Evolutionary conservation across 2,113 vertebrate genomes (phyloP).

Genomic region (Ptyas mucosa): DNA sequence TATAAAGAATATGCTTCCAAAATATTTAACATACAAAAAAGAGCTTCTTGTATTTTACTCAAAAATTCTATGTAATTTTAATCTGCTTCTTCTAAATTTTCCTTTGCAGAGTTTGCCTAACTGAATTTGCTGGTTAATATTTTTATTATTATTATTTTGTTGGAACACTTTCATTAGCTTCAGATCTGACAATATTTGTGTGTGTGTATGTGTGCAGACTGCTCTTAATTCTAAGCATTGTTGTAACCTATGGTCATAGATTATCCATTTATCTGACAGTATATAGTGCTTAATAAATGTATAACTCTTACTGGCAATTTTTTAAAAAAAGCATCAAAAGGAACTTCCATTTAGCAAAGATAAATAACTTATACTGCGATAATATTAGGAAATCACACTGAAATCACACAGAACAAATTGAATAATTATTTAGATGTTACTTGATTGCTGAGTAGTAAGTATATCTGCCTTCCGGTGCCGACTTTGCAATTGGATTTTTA

Average conservation of each 20-base stretch:
- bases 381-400: neutral
- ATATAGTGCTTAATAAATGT: neutral
- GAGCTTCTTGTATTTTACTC: neutral
- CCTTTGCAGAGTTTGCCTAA: neutral
- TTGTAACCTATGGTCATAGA: neutral
- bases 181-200: neutral
- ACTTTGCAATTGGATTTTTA: neutral
- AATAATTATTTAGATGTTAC: neutral
- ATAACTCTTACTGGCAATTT: neutral
- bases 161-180: neutral
- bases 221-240: neutral
- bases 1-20: neutral
- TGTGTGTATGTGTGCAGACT: neutral
- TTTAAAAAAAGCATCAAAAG: neutral
- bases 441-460: neutral
- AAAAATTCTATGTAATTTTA: neutral
- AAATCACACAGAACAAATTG: neutral
- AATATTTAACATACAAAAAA: neutral
- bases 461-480: neutral
- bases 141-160: too few relatives aligned
- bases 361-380: neutral
- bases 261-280: neutral
- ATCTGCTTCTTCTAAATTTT: neutral
- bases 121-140: neutral
- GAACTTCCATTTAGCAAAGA: neutral